phyloP scores from a whole-genome alignment of 2,797 vertebrate species.

The Luscinia luscinia region DNA sequence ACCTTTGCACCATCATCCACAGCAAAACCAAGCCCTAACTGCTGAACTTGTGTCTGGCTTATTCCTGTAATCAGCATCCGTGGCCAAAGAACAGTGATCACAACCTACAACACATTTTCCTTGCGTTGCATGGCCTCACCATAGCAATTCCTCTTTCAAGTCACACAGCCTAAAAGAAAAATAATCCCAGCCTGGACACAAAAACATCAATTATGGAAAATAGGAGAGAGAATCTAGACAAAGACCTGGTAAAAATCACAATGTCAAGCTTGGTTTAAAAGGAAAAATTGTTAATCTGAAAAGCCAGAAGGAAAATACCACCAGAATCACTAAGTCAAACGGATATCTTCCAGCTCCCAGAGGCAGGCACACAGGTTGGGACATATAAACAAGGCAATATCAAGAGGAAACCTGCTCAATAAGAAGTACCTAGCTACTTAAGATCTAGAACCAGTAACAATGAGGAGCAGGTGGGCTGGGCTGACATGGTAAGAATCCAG shows the following conservation, averaged over 20 bases:
- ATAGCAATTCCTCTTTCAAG: neutral
- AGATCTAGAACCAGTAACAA: neutral
- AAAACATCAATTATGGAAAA: neutral
- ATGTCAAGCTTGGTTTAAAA: neutral
- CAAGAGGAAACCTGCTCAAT: neutral
- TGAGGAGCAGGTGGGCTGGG: accelerated
- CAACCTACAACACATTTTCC: neutral
- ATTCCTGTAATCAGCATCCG: neutral
- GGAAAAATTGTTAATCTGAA: neutral
- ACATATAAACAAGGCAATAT: neutral
- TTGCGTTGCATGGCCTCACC: neutral
- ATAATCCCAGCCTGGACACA: neutral
- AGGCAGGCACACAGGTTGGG: neutral
- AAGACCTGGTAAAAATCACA: neutral
- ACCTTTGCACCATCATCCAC: neutral
- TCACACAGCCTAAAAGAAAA: neutral
- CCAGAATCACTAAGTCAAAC: neutral
- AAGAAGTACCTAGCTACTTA: neutral
- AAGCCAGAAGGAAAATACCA: neutral
- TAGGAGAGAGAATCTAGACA: neutral
- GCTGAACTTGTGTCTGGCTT: neutral
- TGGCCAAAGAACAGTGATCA: neutral
- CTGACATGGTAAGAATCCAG: neutral
- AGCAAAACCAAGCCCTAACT: neutral
- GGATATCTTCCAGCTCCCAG: neutral